Evolutionary conservation across 2,888 invertebrate species (phyloP), one percentile per base, ranked within the genome.

Genomic region (Clunio marinus): DNA sequence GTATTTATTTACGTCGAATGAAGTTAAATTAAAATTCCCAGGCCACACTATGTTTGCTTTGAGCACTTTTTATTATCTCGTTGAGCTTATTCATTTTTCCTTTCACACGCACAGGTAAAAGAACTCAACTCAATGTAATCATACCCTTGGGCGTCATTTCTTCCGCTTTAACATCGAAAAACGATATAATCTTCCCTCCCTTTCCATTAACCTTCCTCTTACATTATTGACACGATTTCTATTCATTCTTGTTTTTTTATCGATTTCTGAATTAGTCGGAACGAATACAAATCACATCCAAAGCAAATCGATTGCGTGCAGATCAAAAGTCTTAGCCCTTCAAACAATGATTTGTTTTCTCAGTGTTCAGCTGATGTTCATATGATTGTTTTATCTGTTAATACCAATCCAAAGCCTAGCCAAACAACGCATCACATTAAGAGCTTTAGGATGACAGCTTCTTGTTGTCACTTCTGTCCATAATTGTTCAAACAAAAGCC

Each of bases 361-460:
- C 32, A 32, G 32, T n/a, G 41, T 15, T 13, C 41, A 41, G 41
- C 4, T 41, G 41, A n/a, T 15, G 41, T 5, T 41, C 15, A 10
- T 10, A n/a, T 41, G 41, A 41, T 41, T 41, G 41, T 10, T 41
- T 41, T 41, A 41, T 41, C 41, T 41, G 41, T 41, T 41, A n/a
- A 41, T 15, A 41, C 10, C 3, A 41, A 41, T 41, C 41, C 41
- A 2, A n/a, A 10, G 2, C 41, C 41, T 41, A 41, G n/a, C n/a
- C 10, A 41, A 41, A 41, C 15, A 41, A 41, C 10, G 41, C 10
- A 41, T 41, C 41, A n/a, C n/a, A 41, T 41, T 41, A 41, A 41
- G 41, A 32, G 32, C 32, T 32, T 32, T 32, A 5, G 32, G 32
- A 15, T n/a, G 15, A 41, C 41, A 41, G n/a, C 15, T 41, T 41